Evolutionary conservation across 92 coral and sea anemone genomes (phyloP), one percentile per base, ranked within the genome.

Genomic region (Montipora capitata): DNA sequence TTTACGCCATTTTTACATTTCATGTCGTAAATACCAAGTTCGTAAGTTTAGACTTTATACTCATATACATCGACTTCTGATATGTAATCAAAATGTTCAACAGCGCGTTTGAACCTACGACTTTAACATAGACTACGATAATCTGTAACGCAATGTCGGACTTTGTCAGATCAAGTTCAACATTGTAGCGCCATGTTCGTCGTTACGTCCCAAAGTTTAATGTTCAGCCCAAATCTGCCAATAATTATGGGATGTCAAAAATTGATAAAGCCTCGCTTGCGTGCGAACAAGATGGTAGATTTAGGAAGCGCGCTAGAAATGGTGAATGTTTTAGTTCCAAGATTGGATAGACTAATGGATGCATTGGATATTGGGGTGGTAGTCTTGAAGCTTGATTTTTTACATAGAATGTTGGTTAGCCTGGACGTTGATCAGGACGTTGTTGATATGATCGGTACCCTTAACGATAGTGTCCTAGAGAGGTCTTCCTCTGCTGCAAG

Each of bases 351-450:
- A 72, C 77, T 72, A 7, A 9, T 48, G 56, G 58, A 73, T 73
- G 78, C 12, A 73, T 73, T 59, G 10, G 78, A 73, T 7, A 52
- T 40, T 72, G 77, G 77, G 77, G 52, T 48, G 7, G 14, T 72
- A 4, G 77, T 72, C 0, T 20, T 72, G 78, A 40, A 5, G 57
- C 78, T 73, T 12, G 57, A 73, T 44, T 73, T 73, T 13, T 73
- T 73, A 27, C n/a, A 68, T 56, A 57, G 71, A 78, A 27, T 57
- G 83, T n/a, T 59, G 16, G 83, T 78, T 7, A 77, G 16, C 82
- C 83, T 78, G n/a, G 83, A 78, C 71, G 52, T 78, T 20, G 83
- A 39, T 20, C 83, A 35, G 72, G 83, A 58, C 16, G 39, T 78
- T 45, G 38, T 35, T 27, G 83, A 78, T 78, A 78, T 40, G 69